phyloP scores from a whole-genome alignment of 1,140 invertebrate genomes.

The Pissodes strobi region DNA sequence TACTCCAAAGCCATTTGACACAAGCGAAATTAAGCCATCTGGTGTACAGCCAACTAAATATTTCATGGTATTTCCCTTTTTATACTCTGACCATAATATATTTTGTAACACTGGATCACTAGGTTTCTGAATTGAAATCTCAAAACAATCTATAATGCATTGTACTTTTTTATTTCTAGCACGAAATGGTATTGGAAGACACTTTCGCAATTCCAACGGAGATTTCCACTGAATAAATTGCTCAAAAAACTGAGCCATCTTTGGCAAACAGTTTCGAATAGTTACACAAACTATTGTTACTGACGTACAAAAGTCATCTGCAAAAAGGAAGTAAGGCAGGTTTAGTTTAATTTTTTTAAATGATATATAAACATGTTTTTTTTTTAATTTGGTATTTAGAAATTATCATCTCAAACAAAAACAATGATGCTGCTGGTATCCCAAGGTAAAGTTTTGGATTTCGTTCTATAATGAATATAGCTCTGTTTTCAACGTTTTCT shows the following conservation, averaged over 20 bases:
- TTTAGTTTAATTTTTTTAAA: too few relatives aligned
- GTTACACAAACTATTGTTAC: too few relatives aligned
- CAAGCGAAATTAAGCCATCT: slow-evolving; percentile 56
- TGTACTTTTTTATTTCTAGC: slow-evolving; percentile 19
- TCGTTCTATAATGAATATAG: too few relatives aligned
- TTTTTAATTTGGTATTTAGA: too few relatives aligned
- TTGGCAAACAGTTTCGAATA: too few relatives aligned
- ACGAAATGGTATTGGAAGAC: slow-evolving; percentile 19
- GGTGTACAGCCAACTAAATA: slow-evolving; percentile 56
- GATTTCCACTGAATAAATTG: slow-evolving; percentile 17
- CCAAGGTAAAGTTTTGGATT: too few relatives aligned
- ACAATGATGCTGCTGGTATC: too few relatives aligned
- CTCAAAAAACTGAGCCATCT: background rate
- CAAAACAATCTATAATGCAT: slow-evolving; percentile 47
- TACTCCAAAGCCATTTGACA: slow-evolving; percentile 55
- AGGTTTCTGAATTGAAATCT: slow-evolving; percentile 53
- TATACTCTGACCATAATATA: slow-evolving; percentile 51
- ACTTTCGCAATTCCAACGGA: background rate
- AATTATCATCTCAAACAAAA: too few relatives aligned
- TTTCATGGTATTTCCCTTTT: slow-evolving; percentile 54
- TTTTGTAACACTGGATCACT: slow-evolving; percentile 46
- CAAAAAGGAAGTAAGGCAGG: too few relatives aligned
- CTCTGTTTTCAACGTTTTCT: too few relatives aligned
- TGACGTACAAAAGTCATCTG: too few relatives aligned
- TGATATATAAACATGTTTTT: too few relatives aligned